Percentiles rank a stretch among this genome's conserved stretches.
These are phyloP conservation scores for Cerastoderma edule DNA, from an alignment of 2,888 invertebrate species.

Conservation along the genomic window DNA sequence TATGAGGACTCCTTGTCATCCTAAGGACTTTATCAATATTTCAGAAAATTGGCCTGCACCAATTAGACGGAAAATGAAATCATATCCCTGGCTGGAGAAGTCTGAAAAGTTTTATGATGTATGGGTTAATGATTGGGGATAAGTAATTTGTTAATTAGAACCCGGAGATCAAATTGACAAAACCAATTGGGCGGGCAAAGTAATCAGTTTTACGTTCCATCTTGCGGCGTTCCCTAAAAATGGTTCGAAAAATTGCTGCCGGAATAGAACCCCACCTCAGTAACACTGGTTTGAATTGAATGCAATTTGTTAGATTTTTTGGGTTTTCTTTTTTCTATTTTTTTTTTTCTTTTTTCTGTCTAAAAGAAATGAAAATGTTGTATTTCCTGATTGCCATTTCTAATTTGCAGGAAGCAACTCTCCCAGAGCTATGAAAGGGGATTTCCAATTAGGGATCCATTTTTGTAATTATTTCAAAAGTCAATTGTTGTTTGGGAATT, in stretches of 20 bases:
- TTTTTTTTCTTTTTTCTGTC: neutral
- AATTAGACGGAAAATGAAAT: slow-evolving; percentile 52
- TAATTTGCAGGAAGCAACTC: slow-evolving; percentile 49
- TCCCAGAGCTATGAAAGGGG: slow-evolving; percentile 51
- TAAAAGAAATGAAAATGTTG: slow-evolving; percentile 35
- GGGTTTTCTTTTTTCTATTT: neutral
- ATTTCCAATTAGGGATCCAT: slow-evolving; percentile 54
- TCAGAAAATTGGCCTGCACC: slow-evolving; percentile 51
- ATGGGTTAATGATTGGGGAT: slow-evolving; percentile 55
- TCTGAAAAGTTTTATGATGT: slow-evolving; percentile 57
- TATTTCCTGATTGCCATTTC: slow-evolving; percentile 50
- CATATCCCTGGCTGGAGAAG: slow-evolving; percentile 42
- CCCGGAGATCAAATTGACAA: slow-evolving; percentile 34
- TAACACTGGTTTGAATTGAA: neutral
- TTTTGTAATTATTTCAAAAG: slow-evolving; percentile 60
- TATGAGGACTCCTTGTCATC: slow-evolving; percentile 52
- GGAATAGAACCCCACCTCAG: slow-evolving; percentile 18
- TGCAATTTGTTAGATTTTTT: slow-evolving; percentile 22
- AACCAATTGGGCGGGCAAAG: slow-evolving; percentile 41
- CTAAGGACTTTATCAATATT: slow-evolving; percentile 56
- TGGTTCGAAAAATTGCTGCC: slow-evolving; percentile 50
- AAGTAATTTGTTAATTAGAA: slow-evolving; percentile 62
- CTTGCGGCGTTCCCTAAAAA: slow-evolving; percentile 44
- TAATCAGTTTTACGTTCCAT: slow-evolving; percentile 52
- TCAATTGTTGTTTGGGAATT: slow-evolving; percentile 57